A percentile compares a stretch with the other conserved stretches of the same genome.
These are phyloP conservation scores for Benitochromis conjunctus DNA, from an alignment of 2,113 vertebrate species.

Conservation along the genomic window DNA sequence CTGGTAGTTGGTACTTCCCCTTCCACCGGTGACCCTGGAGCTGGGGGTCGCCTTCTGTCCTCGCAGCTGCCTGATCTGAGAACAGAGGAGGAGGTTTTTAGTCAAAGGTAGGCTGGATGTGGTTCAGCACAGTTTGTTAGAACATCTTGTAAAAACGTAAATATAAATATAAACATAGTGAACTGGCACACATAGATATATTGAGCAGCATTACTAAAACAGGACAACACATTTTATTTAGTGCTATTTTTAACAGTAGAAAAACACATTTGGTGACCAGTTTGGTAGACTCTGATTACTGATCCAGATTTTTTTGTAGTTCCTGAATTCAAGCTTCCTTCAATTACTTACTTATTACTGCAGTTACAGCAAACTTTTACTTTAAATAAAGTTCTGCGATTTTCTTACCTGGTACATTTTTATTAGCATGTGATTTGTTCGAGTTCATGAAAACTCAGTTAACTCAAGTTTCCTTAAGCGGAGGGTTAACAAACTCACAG, in stretches of 20 bases:
- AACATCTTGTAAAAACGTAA: background rate
- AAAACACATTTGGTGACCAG: fast-evolving
- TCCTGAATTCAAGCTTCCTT: background rate
- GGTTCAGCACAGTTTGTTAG: background rate
- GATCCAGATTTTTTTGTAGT: background rate
- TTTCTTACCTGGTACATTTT: background rate
- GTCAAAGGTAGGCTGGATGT: background rate
- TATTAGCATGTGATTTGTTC: too few relatives aligned
- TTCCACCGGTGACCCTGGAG: conserved; percentile 62
- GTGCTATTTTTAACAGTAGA: background rate
- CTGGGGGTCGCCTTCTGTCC: conserved; percentile 75
- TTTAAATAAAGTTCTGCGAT: background rate
- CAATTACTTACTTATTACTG: background rate
- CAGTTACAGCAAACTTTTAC: too few relatives aligned
- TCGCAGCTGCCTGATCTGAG: conserved; percentile 84
- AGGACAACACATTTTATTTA: background rate
- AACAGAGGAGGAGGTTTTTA: background rate
- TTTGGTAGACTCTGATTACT: background rate
- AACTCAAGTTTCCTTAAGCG: background rate
- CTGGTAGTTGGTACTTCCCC: conserved; percentile 70
- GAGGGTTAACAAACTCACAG: background rate
- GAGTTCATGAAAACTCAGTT: fast-evolving
- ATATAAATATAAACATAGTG: background rate
- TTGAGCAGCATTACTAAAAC: background rate
- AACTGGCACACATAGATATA: background rate